Evolutionary conservation across 2,888 invertebrate genomes (phyloP).

Genomic region (Geophilus truncorum): DNA sequence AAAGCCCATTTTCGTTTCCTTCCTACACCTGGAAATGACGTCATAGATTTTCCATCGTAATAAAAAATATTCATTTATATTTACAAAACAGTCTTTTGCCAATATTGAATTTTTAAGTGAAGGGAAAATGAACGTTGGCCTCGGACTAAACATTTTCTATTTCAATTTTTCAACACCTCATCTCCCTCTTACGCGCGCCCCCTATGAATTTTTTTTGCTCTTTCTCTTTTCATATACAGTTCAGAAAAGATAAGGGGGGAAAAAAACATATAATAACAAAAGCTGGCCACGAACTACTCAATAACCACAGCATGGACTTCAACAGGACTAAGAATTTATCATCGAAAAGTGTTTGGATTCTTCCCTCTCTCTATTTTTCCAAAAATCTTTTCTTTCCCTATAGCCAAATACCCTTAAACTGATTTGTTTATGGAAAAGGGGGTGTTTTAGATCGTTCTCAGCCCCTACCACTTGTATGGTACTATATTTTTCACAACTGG

Average conservation of each 20-base stretch:
- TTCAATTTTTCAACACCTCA: constrained; percentile 10
- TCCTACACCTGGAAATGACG: background rate
- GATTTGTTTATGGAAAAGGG: constrained; percentile 30
- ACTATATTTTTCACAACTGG: constrained; percentile 22
- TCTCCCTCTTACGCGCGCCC: background rate
- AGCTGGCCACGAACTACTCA: constrained; percentile 7
- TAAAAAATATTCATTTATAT: constrained; percentile 11
- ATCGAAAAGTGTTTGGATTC: constrained; percentile 11
- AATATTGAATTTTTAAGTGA: constrained; percentile 13
- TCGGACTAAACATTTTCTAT: constrained; percentile 6
- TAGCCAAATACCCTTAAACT: constrained; percentile 23
- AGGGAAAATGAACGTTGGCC: background rate
- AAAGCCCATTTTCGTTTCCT: background rate
- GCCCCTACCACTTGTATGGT: background rate
- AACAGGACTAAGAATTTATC: background rate
- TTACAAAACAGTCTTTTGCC: background rate
- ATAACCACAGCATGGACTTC: background rate
- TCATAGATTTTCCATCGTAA: background rate
- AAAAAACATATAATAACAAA: background rate
- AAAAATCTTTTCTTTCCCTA: background rate
- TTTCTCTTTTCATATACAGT: background rate
- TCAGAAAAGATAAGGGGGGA: background rate
- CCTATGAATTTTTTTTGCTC: background rate
- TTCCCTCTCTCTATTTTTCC: constrained; percentile 4
- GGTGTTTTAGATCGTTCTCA: background rate